Conservation (phyloP, 1,140 invertebrate species). For the Zaprionus davidi region DNA sequence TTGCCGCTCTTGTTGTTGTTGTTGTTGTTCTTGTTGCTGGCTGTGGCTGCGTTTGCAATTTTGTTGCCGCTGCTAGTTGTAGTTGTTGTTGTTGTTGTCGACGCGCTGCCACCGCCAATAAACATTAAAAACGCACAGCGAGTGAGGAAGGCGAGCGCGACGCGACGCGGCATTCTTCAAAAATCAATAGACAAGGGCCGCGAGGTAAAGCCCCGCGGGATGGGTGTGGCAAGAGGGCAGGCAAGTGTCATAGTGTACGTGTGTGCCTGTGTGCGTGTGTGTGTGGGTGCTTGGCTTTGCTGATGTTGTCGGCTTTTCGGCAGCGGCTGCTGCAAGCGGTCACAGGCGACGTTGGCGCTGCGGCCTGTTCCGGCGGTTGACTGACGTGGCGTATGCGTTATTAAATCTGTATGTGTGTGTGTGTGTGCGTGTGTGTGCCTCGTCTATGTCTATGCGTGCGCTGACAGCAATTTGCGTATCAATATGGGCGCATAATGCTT, state of each 20-base stretch:
- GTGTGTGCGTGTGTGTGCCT: conserved; percentile 9
- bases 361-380: conserved; percentile 75
- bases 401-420: conserved; percentile 70
- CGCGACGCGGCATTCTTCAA: conserved; percentile 54
- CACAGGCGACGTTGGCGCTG: conserved; percentile 41
- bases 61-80: conserved; percentile 23
- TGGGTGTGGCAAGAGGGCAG: background rate
- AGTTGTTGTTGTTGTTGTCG: conserved; percentile 28
- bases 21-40: conserved; percentile 18
- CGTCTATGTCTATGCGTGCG: conserved; percentile 60
- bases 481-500: conserved; percentile 82
- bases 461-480: conserved; percentile 82
- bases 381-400: conserved; percentile 75
- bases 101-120: conserved; percentile 61
- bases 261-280: background rate
- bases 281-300: conserved; percentile 36
- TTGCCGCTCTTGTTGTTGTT: background rate
- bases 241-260: conserved; percentile 13
- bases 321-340: conserved; percentile 44
- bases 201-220: background rate
- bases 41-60: conserved; percentile 29
- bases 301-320: conserved; percentile 65
- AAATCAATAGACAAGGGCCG: conserved; percentile 54
- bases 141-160: background rate
- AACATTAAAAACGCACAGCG: conserved; percentile 63